Evolutionary conservation across 64 coral and sea anemone genomes (phyloP), one percentile per base, ranked within the genome.

Genomic region (Montipora sp.): DNA sequence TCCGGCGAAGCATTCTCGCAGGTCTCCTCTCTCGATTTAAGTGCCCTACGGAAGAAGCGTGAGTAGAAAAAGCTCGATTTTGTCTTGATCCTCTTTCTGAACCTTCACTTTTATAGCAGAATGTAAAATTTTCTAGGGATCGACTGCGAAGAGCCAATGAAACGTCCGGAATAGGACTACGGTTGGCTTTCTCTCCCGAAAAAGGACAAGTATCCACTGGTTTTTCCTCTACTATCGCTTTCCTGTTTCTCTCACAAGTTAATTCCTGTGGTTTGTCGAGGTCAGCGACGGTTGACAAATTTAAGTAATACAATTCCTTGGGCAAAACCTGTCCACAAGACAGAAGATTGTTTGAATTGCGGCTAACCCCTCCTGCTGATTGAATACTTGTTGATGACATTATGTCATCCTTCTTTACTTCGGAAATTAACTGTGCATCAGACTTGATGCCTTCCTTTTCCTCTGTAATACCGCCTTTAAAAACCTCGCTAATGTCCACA

Each of bases 11-110:
- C 65, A 85, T 71, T 85, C 82, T 85, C 19, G 82, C 60, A 4
- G 82, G 18, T 71, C 65, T 85, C 65, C 68, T 85, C 19, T 85
- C 82, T 72, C 82, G 45, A 18, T 27, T 71, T 68, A 85, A 71
- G 11, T 85, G 82, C 65, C 82, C 82, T n/a, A 44, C 63, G 47
- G 43, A 19, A 50, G 82, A 43, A 43, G 61, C 71, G 65, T 71
- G 68, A 10, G 15, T 1, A 70, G 47, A 14, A 19, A 6, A 57
- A 57, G 60, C 11, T 63, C 82, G 63, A 72, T 63, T 85, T 18
- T 45, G 3, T 47, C 19, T 71, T n/a, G n/a, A 50, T 48, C 43
- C 46, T n/a, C n/a, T 85, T 3, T 13, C 27, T n/a, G 10, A 7
- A 72, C 66, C 45, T 7, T 83, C 80, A 4, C 18, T 58, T 67